A percentile compares a stretch with the other conserved stretches of the same genome.
Conservation (phyloP, 2,113 vertebrate species). For the Tetrao urogallus region DNA sequence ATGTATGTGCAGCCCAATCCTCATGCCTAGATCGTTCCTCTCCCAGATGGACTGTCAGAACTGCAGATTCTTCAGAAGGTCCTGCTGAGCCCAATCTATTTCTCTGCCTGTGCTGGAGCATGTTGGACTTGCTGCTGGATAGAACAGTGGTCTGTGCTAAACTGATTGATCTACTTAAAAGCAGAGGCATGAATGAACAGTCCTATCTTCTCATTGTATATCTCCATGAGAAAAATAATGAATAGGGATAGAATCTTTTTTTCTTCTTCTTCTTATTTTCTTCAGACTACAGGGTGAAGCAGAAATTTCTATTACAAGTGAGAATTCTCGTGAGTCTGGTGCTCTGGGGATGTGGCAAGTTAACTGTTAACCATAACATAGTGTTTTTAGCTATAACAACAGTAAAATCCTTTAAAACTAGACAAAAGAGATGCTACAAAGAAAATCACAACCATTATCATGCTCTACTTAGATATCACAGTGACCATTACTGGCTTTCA, state of each 20-base stretch:
- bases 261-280: neutral
- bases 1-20: neutral
- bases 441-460: neutral
- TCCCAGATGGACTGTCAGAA: neutral
- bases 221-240: neutral
- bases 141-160: conserved; percentile 7
- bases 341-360: neutral
- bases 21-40: neutral
- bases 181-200: neutral
- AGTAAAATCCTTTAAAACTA: neutral
- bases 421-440: neutral
- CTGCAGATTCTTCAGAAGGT: neutral
- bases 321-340: neutral
- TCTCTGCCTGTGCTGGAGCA: neutral
- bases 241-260: neutral
- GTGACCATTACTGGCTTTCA: neutral
- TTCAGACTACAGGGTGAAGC: neutral
- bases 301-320: neutral
- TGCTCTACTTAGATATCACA: fast-evolving
- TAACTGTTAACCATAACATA: neutral
- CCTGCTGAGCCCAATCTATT: conserved; percentile 18
- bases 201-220: conserved; percentile 1
- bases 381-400: neutral
- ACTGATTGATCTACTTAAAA: conserved; percentile 35
- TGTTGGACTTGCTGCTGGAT: conserved; percentile 29